Conservation (phyloP, 2,113 vertebrate species). For the Aplodontia rufa region DNA sequence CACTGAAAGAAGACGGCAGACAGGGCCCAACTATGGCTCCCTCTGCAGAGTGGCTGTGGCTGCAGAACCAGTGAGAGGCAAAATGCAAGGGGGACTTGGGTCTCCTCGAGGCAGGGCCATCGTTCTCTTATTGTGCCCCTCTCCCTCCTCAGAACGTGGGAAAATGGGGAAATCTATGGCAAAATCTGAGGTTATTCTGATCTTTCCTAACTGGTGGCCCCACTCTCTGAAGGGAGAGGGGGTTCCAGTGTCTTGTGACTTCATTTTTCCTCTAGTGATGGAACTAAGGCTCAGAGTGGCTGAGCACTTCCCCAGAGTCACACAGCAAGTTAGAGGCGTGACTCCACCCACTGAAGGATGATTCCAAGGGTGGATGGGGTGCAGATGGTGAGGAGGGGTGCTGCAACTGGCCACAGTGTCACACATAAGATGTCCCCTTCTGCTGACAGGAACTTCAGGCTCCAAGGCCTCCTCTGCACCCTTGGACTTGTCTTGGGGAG, state of each 20-base stretch:
- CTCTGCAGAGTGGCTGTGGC: rapidly evolving
- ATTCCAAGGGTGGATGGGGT: neutral
- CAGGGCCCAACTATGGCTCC: neutral
- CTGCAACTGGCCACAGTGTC: rapidly evolving
- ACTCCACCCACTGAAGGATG: neutral
- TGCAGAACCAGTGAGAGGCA: neutral
- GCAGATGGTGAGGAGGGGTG: too few relatives aligned
- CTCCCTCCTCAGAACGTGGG: neutral
- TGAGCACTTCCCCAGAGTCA: neutral
- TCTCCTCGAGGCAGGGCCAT: neutral
- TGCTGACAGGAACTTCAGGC: neutral
- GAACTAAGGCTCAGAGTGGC: neutral
- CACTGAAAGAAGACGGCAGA: neutral
- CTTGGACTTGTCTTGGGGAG: neutral
- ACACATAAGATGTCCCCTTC: rapidly evolving
- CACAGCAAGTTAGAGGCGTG: neutral
- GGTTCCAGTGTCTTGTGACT: neutral
- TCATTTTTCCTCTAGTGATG: neutral
- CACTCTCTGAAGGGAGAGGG: neutral
- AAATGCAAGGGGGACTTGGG: neutral
- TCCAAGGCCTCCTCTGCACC: too few relatives aligned
- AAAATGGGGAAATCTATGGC: slow-evolving; percentile 19
- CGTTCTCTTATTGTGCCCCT: neutral
- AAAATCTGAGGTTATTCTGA: neutral
- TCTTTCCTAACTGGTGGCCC: neutral